Base-by-base conservation (phyloP, 2,113 vertebrate genomes). In the Gambusia holbrooki region DNA sequence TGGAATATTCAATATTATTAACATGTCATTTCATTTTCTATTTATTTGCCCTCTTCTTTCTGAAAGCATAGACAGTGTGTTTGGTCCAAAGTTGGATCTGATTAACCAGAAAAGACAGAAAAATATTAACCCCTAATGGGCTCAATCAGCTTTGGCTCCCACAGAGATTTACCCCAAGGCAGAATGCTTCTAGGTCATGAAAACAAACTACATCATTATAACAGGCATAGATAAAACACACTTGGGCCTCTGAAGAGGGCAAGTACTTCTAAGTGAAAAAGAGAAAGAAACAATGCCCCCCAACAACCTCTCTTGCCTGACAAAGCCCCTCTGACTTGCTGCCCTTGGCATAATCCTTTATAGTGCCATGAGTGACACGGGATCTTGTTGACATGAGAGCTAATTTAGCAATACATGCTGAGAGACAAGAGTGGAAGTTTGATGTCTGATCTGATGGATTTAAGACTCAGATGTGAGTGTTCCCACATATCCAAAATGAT, bases 191-290 rank as follows among this genome's bases (percentile, higher is more conserved):
- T 86, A 79, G 83, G 86, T 87, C 82, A 88, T 58, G 74, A 83
- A 88, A 83, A 88, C 81, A 89, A 72, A 76, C 71, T 67, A 76
- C 68, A 85, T 77, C 74, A 82, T 70, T 74, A 72, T 67, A 84
- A 81, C 74, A 72, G 78, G 69, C 30, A 78, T 63, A 45, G 81
- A 79, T 67, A 60, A 79, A 76, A 75, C 68, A 66, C 65, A 74
- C 66, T 77, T 66, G 28, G 74, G 69, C 63, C 73, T 82, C 58
- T 81, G 68, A 76, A 71, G 72, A 85, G 79, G 77, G 79, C 78
- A 88, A 89, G 75, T 72, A 71, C 86, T 91, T 90, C 86, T 80
- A 66, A 84, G 86, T 77, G 63, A 81, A 75, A 83, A 71, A 35
- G 65, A 73, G 69, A 76, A 73, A 70, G 40, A 73, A 42, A 67